Conservation (phyloP, 23 tunicate genomes). For the Trididemnum clinides region DNA sequence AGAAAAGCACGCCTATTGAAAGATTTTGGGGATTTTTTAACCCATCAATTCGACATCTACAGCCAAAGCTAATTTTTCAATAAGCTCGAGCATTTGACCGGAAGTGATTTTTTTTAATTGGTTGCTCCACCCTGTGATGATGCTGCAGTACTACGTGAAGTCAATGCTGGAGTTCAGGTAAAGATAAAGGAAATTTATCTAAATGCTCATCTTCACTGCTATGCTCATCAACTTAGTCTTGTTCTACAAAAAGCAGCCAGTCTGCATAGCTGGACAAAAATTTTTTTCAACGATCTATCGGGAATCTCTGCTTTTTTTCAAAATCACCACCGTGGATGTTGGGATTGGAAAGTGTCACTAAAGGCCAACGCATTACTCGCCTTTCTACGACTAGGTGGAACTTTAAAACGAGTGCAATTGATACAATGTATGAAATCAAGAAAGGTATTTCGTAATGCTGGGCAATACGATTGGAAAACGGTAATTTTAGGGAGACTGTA, state of each 20-base stretch:
- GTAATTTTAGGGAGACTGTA: background rate
- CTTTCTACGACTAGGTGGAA: slow-evolving; percentile 31
- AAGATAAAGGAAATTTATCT: slow-evolving; percentile 11
- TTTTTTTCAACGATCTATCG: background rate
- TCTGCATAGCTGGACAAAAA: background rate
- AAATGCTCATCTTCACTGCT: slow-evolving; percentile 8
- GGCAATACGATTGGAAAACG: background rate
- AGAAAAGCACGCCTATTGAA: background rate
- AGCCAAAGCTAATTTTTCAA: background rate
- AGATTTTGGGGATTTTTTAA: slow-evolving; percentile 34
- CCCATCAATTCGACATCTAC: background rate
- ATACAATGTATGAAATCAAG: background rate
- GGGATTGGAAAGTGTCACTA: background rate
- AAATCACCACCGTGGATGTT: background rate
- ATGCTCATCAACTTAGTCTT: background rate
- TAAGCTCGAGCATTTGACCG: background rate
- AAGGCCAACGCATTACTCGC: background rate
- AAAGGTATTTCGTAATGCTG: background rate
- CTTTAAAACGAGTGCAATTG: background rate
- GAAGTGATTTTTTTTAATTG: background rate
- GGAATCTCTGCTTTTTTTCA: slow-evolving; percentile 11
- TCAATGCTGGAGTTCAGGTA: slow-evolving; percentile 6
- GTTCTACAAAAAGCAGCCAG: background rate
- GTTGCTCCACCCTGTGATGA: slow-evolving; percentile 22
- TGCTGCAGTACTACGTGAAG: background rate